Percentiles rank a stretch among this genome's conserved stretches.
Conservation (phyloP, 2,113 vertebrate species). For the Oreochromis aureus region DNA sequence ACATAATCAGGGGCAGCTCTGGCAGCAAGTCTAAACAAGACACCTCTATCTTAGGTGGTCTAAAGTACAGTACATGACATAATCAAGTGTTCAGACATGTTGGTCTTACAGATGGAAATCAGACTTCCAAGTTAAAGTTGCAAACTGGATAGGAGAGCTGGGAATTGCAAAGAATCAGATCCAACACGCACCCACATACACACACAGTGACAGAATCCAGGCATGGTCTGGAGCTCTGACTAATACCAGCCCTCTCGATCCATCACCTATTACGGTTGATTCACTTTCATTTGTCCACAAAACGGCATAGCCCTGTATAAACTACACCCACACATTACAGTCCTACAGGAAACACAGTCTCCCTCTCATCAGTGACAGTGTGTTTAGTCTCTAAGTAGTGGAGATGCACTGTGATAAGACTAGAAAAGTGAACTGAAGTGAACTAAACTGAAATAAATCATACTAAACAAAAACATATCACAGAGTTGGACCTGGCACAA, state of each 20-base stretch:
- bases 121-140: conserved; percentile 2
- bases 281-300: conserved; percentile 30
- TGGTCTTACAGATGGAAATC: conserved; percentile 23
- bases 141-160: not conserved
- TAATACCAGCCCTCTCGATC: conserved; percentile 18
- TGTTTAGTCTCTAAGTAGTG: conserved; percentile 52
- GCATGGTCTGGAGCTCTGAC: conserved; percentile 16
- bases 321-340: conserved; percentile 27
- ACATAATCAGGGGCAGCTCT: not conserved
- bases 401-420: conserved; percentile 10
- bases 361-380: conserved; percentile 7
- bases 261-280: conserved; percentile 10
- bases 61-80: not conserved
- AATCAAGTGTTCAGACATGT: not conserved
- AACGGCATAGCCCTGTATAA: not conserved
- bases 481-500: not conserved
- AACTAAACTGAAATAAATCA: not conserved
- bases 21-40: not conserved
- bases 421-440: not conserved
- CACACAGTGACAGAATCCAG: conserved; percentile 38
- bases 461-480: not conserved
- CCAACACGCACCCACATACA: conserved; percentile 13
- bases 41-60: not conserved
- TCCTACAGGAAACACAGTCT: not conserved
- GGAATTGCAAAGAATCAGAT: conserved; percentile 13